Evolutionary conservation across 2,888 invertebrate genomes (phyloP).

Genomic region (Epirrhoe alternata): DNA sequence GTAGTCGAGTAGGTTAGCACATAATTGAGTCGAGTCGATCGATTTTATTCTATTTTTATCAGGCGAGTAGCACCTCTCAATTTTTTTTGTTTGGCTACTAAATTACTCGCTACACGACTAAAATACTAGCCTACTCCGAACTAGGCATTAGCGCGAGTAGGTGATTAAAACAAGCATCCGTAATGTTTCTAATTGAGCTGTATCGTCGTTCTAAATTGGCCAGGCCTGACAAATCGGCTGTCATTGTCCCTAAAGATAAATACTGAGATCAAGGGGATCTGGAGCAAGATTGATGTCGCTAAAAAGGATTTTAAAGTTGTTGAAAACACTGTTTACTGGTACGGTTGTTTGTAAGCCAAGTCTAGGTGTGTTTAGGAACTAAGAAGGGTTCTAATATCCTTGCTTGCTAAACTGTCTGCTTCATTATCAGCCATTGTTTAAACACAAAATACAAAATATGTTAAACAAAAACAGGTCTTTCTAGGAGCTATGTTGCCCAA

Average conservation of each 20-base stretch:
- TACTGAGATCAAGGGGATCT: conserved; percentile 58
- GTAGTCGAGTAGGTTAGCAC: too few relatives aligned
- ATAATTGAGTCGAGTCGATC: too few relatives aligned
- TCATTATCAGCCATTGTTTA: too few relatives aligned
- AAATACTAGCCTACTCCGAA: too few relatives aligned
- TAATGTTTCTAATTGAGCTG: conserved; percentile 41
- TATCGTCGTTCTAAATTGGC: conserved; percentile 43
- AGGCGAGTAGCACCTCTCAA: too few relatives aligned
- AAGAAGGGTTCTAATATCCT: background rate
- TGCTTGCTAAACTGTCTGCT: too few relatives aligned
- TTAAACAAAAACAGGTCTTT: too few relatives aligned
- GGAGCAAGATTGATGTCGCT: conserved; percentile 73
- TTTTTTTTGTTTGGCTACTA: too few relatives aligned
- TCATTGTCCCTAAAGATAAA: conserved; percentile 61
- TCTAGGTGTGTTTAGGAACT: background rate
- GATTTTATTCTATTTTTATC: too few relatives aligned
- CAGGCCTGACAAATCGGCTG: conserved; percentile 55
- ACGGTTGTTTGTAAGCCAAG: conserved; percentile 8
- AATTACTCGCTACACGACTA: too few relatives aligned
- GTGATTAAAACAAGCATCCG: conserved; percentile 9
- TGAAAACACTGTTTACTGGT: conserved; percentile 46
- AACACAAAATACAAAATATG: too few relatives aligned
- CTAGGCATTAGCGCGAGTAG: background rate
- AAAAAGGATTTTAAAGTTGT: conserved; percentile 79
- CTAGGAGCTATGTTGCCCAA: too few relatives aligned